Conservation (phyloP, 2,888 invertebrate genomes). For the Cephonodes hylas region DNA sequence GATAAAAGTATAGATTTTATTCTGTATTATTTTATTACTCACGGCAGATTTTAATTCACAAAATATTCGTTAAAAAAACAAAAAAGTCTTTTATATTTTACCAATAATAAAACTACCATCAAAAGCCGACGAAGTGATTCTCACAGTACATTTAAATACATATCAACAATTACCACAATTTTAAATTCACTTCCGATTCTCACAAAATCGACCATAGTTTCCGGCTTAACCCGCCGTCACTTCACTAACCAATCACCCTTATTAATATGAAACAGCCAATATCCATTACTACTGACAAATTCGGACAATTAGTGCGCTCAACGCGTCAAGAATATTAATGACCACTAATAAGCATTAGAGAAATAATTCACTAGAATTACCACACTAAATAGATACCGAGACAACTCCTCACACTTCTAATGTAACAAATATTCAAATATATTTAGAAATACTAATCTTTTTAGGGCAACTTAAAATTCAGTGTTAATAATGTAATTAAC, state of each 20-base stretch:
- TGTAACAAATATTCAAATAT: background rate
- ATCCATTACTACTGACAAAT: slow-evolving; percentile 36
- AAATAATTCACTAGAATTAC: background rate
- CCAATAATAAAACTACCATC: too few relatives aligned
- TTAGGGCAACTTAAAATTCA: slow-evolving; percentile 1
- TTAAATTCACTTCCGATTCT: slow-evolving; percentile 16
- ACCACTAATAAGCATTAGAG: slow-evolving; percentile 26
- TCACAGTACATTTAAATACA: background rate
- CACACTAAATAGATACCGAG: background rate
- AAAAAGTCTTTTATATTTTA: too few relatives aligned
- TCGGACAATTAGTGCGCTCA: slow-evolving; percentile 18
- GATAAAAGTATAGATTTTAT: too few relatives aligned
- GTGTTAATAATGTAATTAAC: background rate
- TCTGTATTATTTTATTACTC: too few relatives aligned
- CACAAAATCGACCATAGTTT: slow-evolving; percentile 25
- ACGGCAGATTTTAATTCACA: too few relatives aligned
- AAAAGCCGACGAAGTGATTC: background rate
- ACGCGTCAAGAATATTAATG: slow-evolving; percentile 36
- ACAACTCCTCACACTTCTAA: background rate
- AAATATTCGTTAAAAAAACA: too few relatives aligned
- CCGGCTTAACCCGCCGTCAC: slow-evolving; percentile 7
- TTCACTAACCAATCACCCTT: slow-evolving; percentile 22
- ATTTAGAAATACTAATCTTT: background rate
- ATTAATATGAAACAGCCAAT: slow-evolving; percentile 32
- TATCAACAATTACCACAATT: background rate